Evolutionary conservation across 2,113 vertebrate genomes (phyloP), one percentile per base, ranked within the genome.

Genomic region (Etheostoma cragini): DNA sequence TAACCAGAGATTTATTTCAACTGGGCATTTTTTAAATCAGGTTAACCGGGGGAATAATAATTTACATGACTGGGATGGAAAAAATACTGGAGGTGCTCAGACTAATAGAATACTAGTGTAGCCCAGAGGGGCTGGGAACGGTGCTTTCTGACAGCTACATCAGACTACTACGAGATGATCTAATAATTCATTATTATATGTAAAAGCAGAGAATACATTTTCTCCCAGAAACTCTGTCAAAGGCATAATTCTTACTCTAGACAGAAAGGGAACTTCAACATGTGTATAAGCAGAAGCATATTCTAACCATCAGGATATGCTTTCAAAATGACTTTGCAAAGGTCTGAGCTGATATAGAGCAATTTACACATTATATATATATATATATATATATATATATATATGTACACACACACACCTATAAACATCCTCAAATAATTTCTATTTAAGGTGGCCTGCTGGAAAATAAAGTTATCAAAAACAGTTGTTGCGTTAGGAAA

Each of bases 401-500:
- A 33, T 5, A 33, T 33, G 5, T 33, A 35, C 33, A 35, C 33
- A 42, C 38, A 11, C 80, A 90, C 49, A 78, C 84, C 76, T 76
- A 90, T 87, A 89, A 86, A 91, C 69, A 82, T 72, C 74, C 57
- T 82, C 80, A 86, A 82, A 77, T 78, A 13, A 66, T 61, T 72
- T 68, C 60, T 79, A 76, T 82, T 81, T 92, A 91, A 93, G 90
- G 87, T 90, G 84, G 83, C 70, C 56, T 79, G 74, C 67, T 91
- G 83, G 50, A 82, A 84, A 87, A 80, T 5, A 52, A 84, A 83
- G 61, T 61, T 71, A 80, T 88, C 64, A 87, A 85, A 88, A 89
- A 78, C 56, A 53, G 76, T 49, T 84, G 69, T 53, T 35, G 62
- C 6, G 17, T 78, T 71, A 72, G 10, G 76, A 82, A 86, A 85